Conservation (phyloP, 2,797 vertebrate genomes). For the Chloroceryle inda region DNA sequence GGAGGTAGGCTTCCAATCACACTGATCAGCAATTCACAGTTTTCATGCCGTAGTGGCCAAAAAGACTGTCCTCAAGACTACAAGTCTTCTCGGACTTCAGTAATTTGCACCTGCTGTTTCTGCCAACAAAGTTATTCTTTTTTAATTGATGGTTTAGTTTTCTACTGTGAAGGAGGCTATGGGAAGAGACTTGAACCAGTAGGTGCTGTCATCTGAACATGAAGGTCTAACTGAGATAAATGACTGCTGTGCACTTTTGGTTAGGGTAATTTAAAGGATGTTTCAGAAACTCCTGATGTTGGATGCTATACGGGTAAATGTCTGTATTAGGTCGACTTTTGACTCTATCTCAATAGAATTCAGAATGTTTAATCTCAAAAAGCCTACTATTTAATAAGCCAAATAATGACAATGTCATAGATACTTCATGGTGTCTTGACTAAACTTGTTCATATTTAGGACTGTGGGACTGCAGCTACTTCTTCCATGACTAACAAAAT, state of each 20-base stretch:
- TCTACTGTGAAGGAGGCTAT: not conserved
- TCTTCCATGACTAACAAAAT: not conserved
- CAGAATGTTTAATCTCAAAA: not conserved
- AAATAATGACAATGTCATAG: not conserved
- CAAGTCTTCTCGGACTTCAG: not conserved
- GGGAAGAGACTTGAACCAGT: not conserved
- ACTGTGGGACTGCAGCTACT: not conserved
- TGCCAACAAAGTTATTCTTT: constrained; percentile 16
- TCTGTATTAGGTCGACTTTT: not conserved
- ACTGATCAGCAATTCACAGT: not conserved
- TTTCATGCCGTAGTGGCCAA: not conserved
- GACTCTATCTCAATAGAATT: not conserved
- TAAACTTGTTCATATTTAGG: not conserved
- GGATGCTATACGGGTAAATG: not conserved
- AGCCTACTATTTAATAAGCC: not conserved
- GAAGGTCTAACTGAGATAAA: not conserved
- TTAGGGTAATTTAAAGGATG: not conserved
- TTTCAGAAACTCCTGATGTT: not conserved
- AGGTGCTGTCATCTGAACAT: not conserved
- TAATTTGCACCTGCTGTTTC: not conserved
- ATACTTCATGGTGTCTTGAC: not conserved
- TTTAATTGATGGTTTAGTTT: not conserved
- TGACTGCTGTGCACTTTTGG: not conserved
- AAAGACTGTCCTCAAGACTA: not conserved
- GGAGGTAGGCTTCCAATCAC: not conserved